Evolutionary conservation across 2,888 invertebrate species (phyloP), one percentile per base, ranked within the genome.

Genomic region (Spisula subtruncata): DNA sequence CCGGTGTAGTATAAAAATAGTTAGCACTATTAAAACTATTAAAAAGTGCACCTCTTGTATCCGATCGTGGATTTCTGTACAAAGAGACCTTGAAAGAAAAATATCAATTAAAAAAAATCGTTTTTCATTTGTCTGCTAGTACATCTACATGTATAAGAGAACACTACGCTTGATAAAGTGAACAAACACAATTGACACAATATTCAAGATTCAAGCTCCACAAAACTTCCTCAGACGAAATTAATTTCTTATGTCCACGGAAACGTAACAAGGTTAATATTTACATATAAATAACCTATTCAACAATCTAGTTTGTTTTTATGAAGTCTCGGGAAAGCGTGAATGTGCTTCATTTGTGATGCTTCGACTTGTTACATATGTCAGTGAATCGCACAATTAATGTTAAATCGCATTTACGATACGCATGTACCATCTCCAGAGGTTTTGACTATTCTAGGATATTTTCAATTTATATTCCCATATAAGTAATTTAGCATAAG

Each of bases 271-370:
- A 18, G 56, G 56, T 56, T 56, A 56, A 56, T 56, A 56, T 56
- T 56, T 56, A 56, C 56, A 56, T 56, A 56, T 56, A 56, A 56
- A 56, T 56, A 56, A 56, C 56, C 56, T n/a, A 56, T 20, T 56
- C 56, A 20, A n/a, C 20, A n/a, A n/a, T 6, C 56, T n/a, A 56
- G 56, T 56, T 1, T 56, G 56, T 56, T n/a, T 56, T 56, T 56
- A 56, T 56, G 18, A 56, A 56, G 56, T 56, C 56, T 56, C 18
- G 56, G 54, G 20, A 54, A n/a, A 54, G 54, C 20, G 54, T 18
- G 20, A 20, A 18, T 18, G 14, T 18, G 54, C 20, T 54, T 54
- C 54, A 14, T 54, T 20, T 2, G 54, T 18, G 54, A 20, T 18
- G 54, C 14, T 51, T 12, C 51, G 12, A 18, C 54, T 54, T 54